A percentile compares a stretch with the other conserved stretches of the same genome.
phyloP scores from a whole-genome alignment of 92 coral and sea anemone genomes.

The Metridium senile region DNA sequence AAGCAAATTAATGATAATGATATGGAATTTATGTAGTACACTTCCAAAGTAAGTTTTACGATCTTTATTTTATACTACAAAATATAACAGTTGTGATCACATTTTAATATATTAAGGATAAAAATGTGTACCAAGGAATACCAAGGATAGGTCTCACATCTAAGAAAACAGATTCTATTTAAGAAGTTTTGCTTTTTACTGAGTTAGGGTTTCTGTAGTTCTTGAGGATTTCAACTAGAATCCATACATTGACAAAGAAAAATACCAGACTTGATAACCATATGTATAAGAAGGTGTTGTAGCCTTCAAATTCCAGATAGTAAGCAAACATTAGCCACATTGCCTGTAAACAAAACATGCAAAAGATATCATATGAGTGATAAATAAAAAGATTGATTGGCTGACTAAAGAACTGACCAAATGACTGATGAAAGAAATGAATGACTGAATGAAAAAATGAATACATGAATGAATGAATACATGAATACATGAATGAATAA shows the following conservation, averaged over 20 bases:
- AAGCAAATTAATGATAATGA: too few species aligned
- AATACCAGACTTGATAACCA: slow-evolving; percentile 85
- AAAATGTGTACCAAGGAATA: too few species aligned
- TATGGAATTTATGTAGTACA: too few species aligned
- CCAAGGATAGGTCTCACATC: too few species aligned
- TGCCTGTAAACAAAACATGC: slow-evolving; percentile 52
- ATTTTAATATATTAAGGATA: too few species aligned
- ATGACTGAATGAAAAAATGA: neutral
- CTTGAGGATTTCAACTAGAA: slow-evolving; percentile 57
- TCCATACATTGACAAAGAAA: slow-evolving; percentile 83
- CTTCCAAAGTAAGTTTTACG: too few species aligned
- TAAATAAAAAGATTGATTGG: neutral
- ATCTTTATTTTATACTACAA: too few species aligned
- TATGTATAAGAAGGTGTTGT: slow-evolving; percentile 76
- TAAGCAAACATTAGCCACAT: slow-evolving; percentile 87
- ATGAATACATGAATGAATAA: neutral
- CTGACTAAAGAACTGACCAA: neutral
- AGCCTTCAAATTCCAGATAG: slow-evolving; percentile 90
- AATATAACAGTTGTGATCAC: too few species aligned
- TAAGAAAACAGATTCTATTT: too few species aligned
- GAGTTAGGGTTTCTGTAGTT: slow-evolving; percentile 31
- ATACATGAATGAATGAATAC: neutral
- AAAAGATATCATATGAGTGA: neutral
- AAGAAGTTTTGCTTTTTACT: slow-evolving; percentile 14
- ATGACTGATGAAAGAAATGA: neutral